These are phyloP conservation scores for Pseudococcus viburni DNA, from an alignment of 2,888 invertebrate genomes.

Conservation along the genomic window DNA sequence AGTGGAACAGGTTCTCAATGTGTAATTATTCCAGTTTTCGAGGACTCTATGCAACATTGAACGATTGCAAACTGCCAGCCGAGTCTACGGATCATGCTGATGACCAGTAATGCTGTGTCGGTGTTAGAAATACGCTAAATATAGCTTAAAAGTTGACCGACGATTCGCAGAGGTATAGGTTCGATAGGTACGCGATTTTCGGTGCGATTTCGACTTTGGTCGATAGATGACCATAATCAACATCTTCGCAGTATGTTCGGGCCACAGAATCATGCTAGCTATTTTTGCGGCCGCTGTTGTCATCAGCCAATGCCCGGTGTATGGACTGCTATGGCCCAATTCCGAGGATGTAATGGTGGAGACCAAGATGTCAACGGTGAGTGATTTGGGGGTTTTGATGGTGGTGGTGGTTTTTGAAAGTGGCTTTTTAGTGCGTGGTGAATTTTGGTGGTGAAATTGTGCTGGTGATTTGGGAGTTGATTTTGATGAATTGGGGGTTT, in stretches of 20 bases:
- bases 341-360: constrained; percentile 51
- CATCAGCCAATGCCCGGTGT: background rate
- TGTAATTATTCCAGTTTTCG: constrained; percentile 64
- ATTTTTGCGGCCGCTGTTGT: background rate
- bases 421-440: background rate
- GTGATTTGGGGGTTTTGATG: background rate
- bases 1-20: constrained; percentile 54
- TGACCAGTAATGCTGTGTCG: constrained; percentile 22
- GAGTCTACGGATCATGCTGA: constrained; percentile 58
- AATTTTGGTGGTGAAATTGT: background rate
- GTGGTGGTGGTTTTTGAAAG: background rate
- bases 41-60: constrained; percentile 61
- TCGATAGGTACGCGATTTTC: background rate
- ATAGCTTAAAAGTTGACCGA: background rate
- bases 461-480: no score
- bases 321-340: constrained; percentile 52
- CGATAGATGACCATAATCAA: constrained; percentile 48
- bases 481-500: no score
- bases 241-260: background rate
- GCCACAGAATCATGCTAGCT: background rate
- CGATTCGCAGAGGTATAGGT: background rate
- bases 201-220: background rate
- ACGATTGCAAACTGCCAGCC: constrained; percentile 11
- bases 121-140: constrained; percentile 9
- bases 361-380: constrained; percentile 58